Evolutionary conservation across 2,888 invertebrate genomes (phyloP).

Genomic region (Diarsia rubi): DNA sequence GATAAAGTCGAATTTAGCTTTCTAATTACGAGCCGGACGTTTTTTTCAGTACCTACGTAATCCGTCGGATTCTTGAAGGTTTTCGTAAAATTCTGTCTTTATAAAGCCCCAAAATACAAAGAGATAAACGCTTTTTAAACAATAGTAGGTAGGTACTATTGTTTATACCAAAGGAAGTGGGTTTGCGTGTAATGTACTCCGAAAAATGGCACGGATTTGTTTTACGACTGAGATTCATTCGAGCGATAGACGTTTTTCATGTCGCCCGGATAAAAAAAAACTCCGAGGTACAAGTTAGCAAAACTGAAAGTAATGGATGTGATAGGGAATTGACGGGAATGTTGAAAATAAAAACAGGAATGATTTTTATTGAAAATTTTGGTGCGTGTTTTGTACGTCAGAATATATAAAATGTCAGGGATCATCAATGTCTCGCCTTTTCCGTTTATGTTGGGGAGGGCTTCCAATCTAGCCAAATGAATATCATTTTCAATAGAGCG

Average conservation of each 20-base stretch:
- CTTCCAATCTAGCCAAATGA: neutral
- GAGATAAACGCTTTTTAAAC: constrained; percentile 59
- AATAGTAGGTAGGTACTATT: constrained; percentile 43
- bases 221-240: constrained; percentile 69
- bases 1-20: neutral
- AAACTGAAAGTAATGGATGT: constrained; percentile 69
- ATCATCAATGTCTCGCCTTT: neutral
- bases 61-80: neutral
- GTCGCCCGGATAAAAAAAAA: constrained; percentile 65
- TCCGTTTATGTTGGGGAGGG: neutral
- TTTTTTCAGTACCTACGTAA: neutral
- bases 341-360: constrained; percentile 48
- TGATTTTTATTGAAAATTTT: constrained; percentile 36
- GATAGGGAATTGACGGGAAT: constrained; percentile 58
- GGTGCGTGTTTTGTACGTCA: neutral
- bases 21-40: neutral
- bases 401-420: neutral
- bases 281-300: constrained; percentile 62
- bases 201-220: constrained; percentile 68
- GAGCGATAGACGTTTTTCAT: constrained; percentile 70
- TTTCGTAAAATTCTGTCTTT: neutral
- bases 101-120: constrained; percentile 24
- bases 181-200: constrained; percentile 68
- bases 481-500: no score
- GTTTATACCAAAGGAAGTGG: constrained; percentile 60